Evolutionary conservation across 2,113 vertebrate species (phyloP), one percentile per base, ranked within the genome.

Genomic region (Myocastor coypus): DNA sequence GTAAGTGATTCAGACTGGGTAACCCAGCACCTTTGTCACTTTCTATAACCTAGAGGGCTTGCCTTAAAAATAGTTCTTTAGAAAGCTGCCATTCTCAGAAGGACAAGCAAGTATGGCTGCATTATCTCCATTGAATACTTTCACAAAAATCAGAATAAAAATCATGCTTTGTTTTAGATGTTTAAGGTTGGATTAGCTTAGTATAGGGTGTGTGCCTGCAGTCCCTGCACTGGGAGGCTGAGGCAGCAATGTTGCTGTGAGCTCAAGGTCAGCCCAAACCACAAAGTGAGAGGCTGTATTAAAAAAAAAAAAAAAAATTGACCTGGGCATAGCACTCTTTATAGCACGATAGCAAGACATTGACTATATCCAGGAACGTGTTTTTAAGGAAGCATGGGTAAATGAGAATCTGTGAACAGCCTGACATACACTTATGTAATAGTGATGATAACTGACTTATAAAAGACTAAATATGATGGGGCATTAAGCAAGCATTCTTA

Each of bases 341-440:
- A 68, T 69, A 59, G 57, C 85, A 63, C 30, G 10, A 46, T 55
- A 71, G 46, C 19, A 75, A 32, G 63, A 77, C 19, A 69, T 34
- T 80, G 77, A 63, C 42, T 94, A 24, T 3, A 73, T 78, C 37
- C 46, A 19, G 92, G 34, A 94, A 68, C 22, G 20, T 50, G 10
- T 92, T 46, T 87, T 71, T 83, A 86, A 87, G 42, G 84, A 91
- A 78, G 13, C 42, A 77, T 63, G 20, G 57, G 7, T 84, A 68
- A 73, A 80, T 5, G 22, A 22, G 24, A 73, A 68, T 42, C 69
- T 12, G 37, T 77, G 17, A 90, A 13, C 12, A 89, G 14, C 71
- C 66, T 87, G n/a, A 52, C 37, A 93, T 6, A 84, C 12, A 22
- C 50, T 96, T 95, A 68, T 93, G 37, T 92, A 87, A 81, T 95